A percentile compares a stretch with the other conserved stretches of the same genome.
Conservation (phyloP, 2,888 invertebrate species). For the Acrobeloides nanus region DNA sequence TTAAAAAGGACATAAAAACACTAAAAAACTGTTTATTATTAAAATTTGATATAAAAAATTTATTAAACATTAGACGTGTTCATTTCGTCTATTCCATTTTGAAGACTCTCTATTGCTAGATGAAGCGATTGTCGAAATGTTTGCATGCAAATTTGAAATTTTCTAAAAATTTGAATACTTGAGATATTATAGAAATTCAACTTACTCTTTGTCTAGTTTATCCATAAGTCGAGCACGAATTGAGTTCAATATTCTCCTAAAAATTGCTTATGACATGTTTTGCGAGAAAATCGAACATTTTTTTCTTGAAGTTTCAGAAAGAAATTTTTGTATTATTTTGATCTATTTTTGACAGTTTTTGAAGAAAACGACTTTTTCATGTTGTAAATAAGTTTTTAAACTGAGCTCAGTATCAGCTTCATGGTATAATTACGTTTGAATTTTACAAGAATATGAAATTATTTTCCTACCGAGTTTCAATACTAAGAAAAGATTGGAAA, state of each 20-base stretch:
- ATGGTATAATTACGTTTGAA: too few species aligned
- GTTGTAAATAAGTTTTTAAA: too few species aligned
- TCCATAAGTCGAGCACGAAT: slow-evolving; percentile 26
- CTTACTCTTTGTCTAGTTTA: slow-evolving; percentile 22
- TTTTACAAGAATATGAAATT: not conserved
- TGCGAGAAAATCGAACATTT: too few species aligned
- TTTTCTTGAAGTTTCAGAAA: too few species aligned
- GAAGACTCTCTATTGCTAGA: slow-evolving; percentile 37
- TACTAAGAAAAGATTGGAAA: slow-evolving; percentile 29
- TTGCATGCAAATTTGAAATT: slow-evolving; percentile 33
- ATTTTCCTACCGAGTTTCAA: slow-evolving; percentile 20
- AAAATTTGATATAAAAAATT: slow-evolving; percentile 8
- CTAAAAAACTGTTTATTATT: not conserved
- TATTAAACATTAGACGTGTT: slow-evolving; percentile 30
- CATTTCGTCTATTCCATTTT: slow-evolving; percentile 21
- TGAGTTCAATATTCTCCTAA: slow-evolving; percentile 20
- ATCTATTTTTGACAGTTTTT: too few species aligned
- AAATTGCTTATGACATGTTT: slow-evolving; percentile 6
- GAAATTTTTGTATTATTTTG: too few species aligned
- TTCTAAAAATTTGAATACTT: too few species aligned
- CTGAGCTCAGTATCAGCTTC: too few species aligned
- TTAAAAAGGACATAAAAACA: too few species aligned
- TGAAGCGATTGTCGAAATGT: slow-evolving; percentile 36
- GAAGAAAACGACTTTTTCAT: too few species aligned
- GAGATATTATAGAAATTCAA: too few species aligned